Conservation (phyloP, 1,140 invertebrate genomes). For the Cotesia glomerata region DNA sequence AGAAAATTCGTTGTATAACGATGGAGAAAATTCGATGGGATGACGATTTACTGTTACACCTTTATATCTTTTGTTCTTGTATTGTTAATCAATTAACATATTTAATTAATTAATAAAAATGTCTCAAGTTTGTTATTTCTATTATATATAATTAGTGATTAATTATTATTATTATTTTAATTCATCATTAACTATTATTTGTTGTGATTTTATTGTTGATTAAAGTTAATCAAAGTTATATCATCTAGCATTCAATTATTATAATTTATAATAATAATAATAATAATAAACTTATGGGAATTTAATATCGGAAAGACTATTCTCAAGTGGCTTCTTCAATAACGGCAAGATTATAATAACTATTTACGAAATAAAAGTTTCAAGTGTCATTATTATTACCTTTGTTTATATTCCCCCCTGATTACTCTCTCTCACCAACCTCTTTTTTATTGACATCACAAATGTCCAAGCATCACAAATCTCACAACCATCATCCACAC, state of each 20-base stretch:
- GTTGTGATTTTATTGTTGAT: too few relatives aligned
- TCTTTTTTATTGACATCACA: too few relatives aligned
- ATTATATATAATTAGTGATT: background rate
- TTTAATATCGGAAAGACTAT: background rate
- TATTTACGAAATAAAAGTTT: background rate
- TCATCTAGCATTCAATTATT: too few relatives aligned
- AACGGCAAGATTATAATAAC: background rate
- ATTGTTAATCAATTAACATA: background rate
- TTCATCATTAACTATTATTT: background rate
- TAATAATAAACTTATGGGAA: background rate
- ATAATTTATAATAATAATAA: background rate
- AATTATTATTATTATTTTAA: background rate
- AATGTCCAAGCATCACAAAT: too few relatives aligned
- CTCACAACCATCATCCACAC: background rate
- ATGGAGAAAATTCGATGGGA: constrained; percentile 29
- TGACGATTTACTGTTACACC: background rate
- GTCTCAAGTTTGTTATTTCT: background rate
- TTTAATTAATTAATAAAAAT: constrained; percentile 3
- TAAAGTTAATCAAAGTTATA: too few relatives aligned
- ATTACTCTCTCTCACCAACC: background rate
- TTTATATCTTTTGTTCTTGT: background rate
- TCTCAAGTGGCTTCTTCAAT: background rate
- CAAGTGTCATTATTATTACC: background rate
- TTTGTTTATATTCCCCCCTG: background rate
- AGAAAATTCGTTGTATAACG: constrained; percentile 35